Base-by-base conservation (phyloP, 2,888 invertebrate species). In the Pantelozetes paolii region DNA sequence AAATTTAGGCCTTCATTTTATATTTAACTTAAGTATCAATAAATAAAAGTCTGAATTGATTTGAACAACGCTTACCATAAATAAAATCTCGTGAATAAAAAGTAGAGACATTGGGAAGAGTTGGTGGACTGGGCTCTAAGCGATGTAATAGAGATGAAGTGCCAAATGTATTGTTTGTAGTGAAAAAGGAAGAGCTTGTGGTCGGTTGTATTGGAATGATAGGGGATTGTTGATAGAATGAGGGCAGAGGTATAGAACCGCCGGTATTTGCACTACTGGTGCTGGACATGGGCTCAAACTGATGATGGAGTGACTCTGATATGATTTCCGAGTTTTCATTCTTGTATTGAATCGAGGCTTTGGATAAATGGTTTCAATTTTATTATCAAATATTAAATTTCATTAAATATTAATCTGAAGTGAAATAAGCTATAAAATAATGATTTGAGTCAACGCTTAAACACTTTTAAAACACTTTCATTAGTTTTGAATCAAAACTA, bases 81-180 rank as follows among this genome's bases (percentile, higher is more conserved):
- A 69, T 69, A 26, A 69, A 69, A 69, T 69, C 69, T 45, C 69
- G 69, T 13, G 69, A 69, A 45, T 69, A 69, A 28, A 69, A 69
- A 13, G 69, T 40, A 15, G 69, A 69, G 11, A 69, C 45, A 28
- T 69, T 42, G 23, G 69, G 69, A 23, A 69, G 23, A 9, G 69
- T 69, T 26, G 69, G 45, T 45, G 69, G 69, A 69, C 69, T 69
- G 18, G 69, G 36, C 45, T 69, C 69, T 42, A 69, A 69, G n/a
- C 69, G 69, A 45, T 69, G 69, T 13, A 69, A 69, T 28, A 69
- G 28, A 20, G 69, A 42, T 45, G 69, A 42, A 26, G 69, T 69
- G 36, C 40, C 69, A 45, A 45, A 69, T 45, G 45, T 45, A 45
- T 69, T 69, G 26, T 20, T 69, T 28, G 69, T 15, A 42, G 42